Evolutionary conservation across 2,113 vertebrate genomes (phyloP), one percentile per base, ranked within the genome.

Genomic region (Sinocyclocheilus anshuiensis): DNA sequence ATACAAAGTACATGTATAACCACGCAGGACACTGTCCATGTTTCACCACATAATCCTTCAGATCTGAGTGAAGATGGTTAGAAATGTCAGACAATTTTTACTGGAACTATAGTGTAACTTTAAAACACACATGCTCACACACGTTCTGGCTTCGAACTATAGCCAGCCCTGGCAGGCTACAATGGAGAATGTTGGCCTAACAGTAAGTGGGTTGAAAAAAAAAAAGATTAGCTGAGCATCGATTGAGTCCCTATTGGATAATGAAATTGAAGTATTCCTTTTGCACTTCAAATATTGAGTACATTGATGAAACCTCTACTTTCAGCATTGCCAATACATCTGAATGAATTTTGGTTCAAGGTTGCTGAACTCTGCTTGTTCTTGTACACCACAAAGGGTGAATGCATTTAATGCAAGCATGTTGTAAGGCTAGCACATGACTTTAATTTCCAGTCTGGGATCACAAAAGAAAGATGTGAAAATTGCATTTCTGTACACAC

Each of bases 141-240:
- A 48, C 20, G 61, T 18, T 67, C 67, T 83, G 79, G 79, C 77
- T 74, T 84, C 36, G 1, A 26, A 39, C 50, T 86, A 78, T 74
- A 69, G 75, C 85, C 89, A 86, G 81, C 9, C 22, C 42, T 84
- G 74, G 78, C 83, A 84, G 42, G n/a, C 59, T 72, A 77, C 7
- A 45, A 20, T n/a, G 39, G 24, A 24, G 91, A 18, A 7, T 77
- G 24, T 33, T 93, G 87, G 93, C 90, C 90, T 72, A 91, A 92
- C 91, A 89, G 92, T 92, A 92, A 93, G 92, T 92, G 90, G 91
- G 92, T 90, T 93, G 90, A 92, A 93, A 94, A 93, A 92, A 94
- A 93, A 26, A 77, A 77, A 15, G 86, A 92, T 92, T 91, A 92
- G 92, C 11, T 7, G 82, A 79, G 72, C 84, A 39, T 9, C 93